A percentile compares a stretch with the other conserved stretches of the same genome.
Conservation (phyloP, 2,888 invertebrate genomes). For the Endomychus coccineus region DNA sequence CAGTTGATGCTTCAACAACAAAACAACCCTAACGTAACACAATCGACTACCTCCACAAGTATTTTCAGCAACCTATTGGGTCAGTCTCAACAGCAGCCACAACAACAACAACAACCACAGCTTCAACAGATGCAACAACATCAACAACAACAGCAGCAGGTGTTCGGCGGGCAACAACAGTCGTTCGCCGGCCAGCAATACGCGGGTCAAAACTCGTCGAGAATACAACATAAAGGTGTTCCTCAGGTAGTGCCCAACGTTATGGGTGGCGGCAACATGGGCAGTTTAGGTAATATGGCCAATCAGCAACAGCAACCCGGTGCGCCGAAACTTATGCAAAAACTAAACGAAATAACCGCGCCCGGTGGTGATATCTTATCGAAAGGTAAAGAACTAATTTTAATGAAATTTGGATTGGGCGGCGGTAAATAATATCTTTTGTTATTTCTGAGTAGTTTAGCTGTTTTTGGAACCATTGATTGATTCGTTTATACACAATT, state of each 20-base stretch:
- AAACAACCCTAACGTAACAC: constrained; percentile 19
- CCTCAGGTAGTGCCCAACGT: constrained; percentile 47
- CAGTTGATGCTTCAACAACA: constrained; percentile 32
- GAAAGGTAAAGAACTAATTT: constrained; percentile 89
- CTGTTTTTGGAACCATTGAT: constrained; percentile 23
- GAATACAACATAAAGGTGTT: constrained; percentile 45
- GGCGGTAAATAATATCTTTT: constrained; percentile 50
- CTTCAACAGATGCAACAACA: constrained; percentile 37
- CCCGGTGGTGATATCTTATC: constrained; percentile 86
- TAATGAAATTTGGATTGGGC: constrained; percentile 88
- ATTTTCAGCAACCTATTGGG: constrained; percentile 17
- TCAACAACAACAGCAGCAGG: constrained; percentile 26
- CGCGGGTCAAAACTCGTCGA: constrained; percentile 21
- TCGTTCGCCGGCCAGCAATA: constrained; percentile 13
- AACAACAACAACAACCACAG: constrained; percentile 29
- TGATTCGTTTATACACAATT: neutral
- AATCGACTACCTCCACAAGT: constrained; percentile 17
- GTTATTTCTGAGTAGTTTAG: constrained; percentile 16
- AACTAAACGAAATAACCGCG: constrained; percentile 80
- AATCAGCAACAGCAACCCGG: constrained; percentile 40
- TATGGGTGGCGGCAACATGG: constrained; percentile 24
- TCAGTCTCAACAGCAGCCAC: constrained; percentile 21
- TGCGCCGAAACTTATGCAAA: constrained; percentile 77
- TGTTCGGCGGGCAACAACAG: constrained; percentile 24
- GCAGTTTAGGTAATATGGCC: constrained; percentile 16